phyloP scores from a whole-genome alignment of 2,113 vertebrate genomes.

The Catharus fuscescens region DNA sequence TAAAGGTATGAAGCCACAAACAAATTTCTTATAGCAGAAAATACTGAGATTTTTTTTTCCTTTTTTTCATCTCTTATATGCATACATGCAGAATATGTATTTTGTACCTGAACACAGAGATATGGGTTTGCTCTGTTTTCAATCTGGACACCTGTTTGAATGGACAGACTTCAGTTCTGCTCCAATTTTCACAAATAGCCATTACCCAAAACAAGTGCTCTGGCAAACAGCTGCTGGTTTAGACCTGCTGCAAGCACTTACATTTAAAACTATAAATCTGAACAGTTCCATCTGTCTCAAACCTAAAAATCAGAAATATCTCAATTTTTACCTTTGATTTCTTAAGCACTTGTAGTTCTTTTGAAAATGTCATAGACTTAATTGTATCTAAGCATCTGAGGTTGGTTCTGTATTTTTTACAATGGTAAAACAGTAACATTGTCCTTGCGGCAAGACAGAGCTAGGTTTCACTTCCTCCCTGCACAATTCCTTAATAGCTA shows the following conservation, averaged over 20 bases:
- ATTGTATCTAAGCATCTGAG: neutral
- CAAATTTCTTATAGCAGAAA: neutral
- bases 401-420: neutral
- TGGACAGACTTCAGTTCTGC: neutral
- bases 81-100: rapidly evolving
- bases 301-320: neutral
- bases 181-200: neutral
- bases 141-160: neutral
- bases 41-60: neutral
- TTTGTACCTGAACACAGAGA: neutral
- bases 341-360: neutral
- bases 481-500: neutral
- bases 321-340: neutral
- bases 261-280: neutral
- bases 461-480: neutral
- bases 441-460: neutral
- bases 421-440: neutral
- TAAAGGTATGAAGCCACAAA: neutral
- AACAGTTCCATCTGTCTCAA: neutral
- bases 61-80: neutral
- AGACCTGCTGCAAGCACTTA: neutral
- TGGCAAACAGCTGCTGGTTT: neutral
- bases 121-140: neutral
- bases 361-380: neutral
- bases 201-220: neutral